Conservation (phyloP, 2,797 vertebrate genomes). For the Calcarius lapponicus region DNA sequence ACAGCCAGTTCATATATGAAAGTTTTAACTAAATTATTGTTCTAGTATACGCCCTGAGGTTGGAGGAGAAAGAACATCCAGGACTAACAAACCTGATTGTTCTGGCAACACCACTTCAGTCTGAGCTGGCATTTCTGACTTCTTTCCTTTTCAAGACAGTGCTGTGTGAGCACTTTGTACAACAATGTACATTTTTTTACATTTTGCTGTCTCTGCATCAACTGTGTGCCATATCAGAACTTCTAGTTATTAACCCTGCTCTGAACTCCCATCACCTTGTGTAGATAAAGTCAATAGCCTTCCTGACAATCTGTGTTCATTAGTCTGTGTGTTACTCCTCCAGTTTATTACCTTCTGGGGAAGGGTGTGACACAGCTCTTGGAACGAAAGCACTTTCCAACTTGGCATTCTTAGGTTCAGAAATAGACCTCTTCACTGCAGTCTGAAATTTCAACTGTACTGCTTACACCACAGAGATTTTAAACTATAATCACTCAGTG, state of each 20-base stretch:
- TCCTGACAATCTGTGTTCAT: slow-evolving; percentile 40
- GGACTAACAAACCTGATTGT: slow-evolving; percentile 79
- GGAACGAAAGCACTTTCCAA: slow-evolving; percentile 68
- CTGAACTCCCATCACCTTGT: slow-evolving; percentile 16
- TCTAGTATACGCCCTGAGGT: slow-evolving; percentile 76
- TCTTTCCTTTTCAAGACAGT: slow-evolving; percentile 53
- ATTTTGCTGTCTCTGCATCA: background rate
- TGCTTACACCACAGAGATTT: slow-evolving; percentile 47
- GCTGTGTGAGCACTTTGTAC: slow-evolving; percentile 29
- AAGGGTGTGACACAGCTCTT: slow-evolving; percentile 60
- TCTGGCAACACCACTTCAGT: slow-evolving; percentile 67
- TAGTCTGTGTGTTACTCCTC: slow-evolving; percentile 53
- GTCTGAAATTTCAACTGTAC: slow-evolving; percentile 68
- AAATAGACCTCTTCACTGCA: slow-evolving; percentile 53
- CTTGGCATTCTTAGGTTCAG: slow-evolving; percentile 62
- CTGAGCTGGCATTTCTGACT: slow-evolving; percentile 64
- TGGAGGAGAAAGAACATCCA: slow-evolving; percentile 77
- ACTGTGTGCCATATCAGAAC: background rate
- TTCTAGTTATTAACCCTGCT: slow-evolving; percentile 13
- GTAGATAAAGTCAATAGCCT: slow-evolving; percentile 10
- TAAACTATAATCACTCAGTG: slow-evolving; percentile 55
- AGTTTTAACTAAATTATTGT: slow-evolving; percentile 78
- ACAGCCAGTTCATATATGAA: slow-evolving; percentile 70
- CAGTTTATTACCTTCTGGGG: slow-evolving; percentile 67
- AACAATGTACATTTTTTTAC: slow-evolving; percentile 11